Base-by-base conservation (phyloP, 2,113 vertebrate species). In the Festucalex cinctus region DNA sequence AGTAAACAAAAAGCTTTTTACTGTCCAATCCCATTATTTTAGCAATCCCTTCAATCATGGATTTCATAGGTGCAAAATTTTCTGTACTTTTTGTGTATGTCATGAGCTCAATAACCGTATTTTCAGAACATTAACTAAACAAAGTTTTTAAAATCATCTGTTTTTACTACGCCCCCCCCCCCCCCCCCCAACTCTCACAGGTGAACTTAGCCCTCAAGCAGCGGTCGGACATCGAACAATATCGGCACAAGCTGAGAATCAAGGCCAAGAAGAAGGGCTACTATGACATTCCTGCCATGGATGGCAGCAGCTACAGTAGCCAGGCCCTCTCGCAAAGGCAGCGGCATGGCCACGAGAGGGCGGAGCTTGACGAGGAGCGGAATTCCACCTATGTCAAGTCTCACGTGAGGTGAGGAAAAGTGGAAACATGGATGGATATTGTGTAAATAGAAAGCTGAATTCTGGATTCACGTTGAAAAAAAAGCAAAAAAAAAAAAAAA, bases 191-290 rank as follows among this genome's bases (percentile, higher is more conserved):
- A 19, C 58, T 63, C 70, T 64, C 54, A 36, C 82, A 99, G 97
- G 94, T 98, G 79, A 98, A 93, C 88, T 90, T 98, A 89, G 96
- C 95, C 68, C 89, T 98, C 83, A 99, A 98, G 81, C 97, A 99
- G 92, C 98, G 97, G 82, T 98, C 97, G 0, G 97, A 99, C 85
- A 98, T 98, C 3, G 97, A 99, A 70, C 96, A 99, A 85, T 99
- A 98, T 85, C 94, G 97, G 85, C 98, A 99, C 89, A 99, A 99
- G 79, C 91, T 98, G 73, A 93, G 97, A 60, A 92, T 98, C 77
- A 99, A 99, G 86, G 96, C 96, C 49, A 98, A 98, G 88, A 92
- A 93, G 85, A 98, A 98, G 68, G 97, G 96, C 0, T 98, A 98
- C 87, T 98, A 98, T 63, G 97, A 99, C 81, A 95, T 98, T 79